Conservation (phyloP, 2,888 invertebrate species). For the Pollenia griseotomentosa region DNA sequence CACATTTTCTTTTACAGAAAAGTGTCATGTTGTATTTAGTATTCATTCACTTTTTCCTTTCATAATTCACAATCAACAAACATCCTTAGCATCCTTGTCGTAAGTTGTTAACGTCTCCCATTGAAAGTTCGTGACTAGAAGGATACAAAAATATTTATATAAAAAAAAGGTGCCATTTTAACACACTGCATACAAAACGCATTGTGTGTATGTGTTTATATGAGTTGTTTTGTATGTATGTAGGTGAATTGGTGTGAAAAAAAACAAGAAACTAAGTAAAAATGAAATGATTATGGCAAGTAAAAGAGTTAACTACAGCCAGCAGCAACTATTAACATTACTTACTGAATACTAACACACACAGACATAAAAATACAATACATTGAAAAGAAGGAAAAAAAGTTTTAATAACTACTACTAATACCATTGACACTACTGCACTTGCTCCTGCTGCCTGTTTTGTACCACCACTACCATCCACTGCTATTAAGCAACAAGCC, state of each 20-base stretch:
- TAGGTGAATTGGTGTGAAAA: conserved; percentile 9
- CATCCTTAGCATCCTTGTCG: conserved; percentile 39
- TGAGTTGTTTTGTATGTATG: background rate
- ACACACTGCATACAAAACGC: conserved; percentile 41
- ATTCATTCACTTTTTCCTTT: conserved; percentile 13
- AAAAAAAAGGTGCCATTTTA: conserved; percentile 49
- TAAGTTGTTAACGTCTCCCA: conserved; percentile 46
- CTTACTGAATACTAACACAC: background rate
- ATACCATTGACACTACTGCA: background rate
- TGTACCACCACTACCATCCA: background rate
- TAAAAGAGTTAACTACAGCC: conserved; percentile 40
- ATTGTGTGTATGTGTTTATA: background rate
- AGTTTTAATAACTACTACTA: background rate
- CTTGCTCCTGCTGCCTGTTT: background rate
- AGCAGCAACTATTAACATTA: background rate
- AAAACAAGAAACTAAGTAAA: conserved; percentile 16
- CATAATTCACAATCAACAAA: conserved; percentile 34
- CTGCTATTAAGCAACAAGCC: conserved; percentile 67
- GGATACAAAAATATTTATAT: conserved; percentile 13
- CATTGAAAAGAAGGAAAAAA: background rate
- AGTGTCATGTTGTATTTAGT: conserved; percentile 21
- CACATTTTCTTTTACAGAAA: conserved; percentile 16
- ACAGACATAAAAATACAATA: background rate
- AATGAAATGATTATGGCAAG: conserved; percentile 27
- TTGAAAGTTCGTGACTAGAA: conserved; percentile 52